These are phyloP conservation scores for Zalophus californianus DNA, from an alignment of 2,797 vertebrate species.

Conservation along the genomic window DNA sequence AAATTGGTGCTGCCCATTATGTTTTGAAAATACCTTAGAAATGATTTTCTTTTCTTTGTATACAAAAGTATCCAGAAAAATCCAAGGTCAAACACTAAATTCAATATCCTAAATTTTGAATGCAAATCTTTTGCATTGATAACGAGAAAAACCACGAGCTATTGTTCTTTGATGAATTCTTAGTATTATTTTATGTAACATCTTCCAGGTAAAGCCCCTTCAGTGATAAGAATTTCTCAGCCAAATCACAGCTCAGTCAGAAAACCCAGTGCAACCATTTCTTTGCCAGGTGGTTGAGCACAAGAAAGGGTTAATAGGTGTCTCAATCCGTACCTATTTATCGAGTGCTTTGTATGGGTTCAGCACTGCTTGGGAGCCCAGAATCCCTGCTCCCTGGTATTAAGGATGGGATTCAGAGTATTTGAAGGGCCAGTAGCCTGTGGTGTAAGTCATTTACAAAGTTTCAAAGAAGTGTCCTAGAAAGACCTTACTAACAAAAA, in stretches of 20 bases:
- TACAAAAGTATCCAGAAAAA: neutral
- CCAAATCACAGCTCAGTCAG: neutral
- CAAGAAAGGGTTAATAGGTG: neutral
- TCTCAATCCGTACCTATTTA: conserved; percentile 27
- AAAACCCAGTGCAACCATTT: neutral
- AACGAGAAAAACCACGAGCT: neutral
- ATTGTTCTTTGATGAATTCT: neutral
- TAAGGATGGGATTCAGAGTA: neutral
- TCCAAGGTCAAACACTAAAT: neutral
- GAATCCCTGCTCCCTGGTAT: neutral
- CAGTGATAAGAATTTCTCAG: neutral
- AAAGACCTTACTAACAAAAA: neutral
- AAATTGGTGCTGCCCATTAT: neutral
- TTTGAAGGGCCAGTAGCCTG: neutral
- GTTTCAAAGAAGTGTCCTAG: neutral
- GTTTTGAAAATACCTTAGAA: neutral
- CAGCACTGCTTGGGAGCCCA: neutral
- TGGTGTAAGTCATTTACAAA: conserved; percentile 17
- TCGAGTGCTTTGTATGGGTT: neutral
- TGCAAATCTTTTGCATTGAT: neutral
- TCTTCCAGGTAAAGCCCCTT: neutral
- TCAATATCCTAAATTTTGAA: neutral
- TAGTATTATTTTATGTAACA: neutral
- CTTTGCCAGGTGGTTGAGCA: neutral
- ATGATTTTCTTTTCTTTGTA: conserved; percentile 29